Evolutionary conservation across 53 echinoderm and acorn worm genomes (phyloP).

Genomic region (Henricia sp.): DNA sequence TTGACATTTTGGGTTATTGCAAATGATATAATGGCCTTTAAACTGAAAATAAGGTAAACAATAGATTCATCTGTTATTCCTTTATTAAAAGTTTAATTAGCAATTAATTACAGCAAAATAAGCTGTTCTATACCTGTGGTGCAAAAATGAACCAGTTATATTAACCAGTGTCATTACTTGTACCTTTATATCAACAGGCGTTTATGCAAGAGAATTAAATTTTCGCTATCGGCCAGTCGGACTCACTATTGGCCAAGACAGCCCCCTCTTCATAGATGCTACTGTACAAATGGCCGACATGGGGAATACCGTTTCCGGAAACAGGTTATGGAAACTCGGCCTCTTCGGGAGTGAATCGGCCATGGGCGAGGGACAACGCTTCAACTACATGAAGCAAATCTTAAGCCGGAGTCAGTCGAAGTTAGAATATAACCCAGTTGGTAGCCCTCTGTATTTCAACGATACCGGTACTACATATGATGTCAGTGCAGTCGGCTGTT

Average conservation of each 20-base stretch:
- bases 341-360: constrained; percentile 51
- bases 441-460: constrained; percentile 25
- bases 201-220: constrained; percentile 67
- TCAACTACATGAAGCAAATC: constrained; percentile 32
- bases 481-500: constrained; percentile 54
- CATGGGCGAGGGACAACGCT: constrained; percentile 43
- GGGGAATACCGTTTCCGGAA: constrained; percentile 50
- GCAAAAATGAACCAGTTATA: no score
- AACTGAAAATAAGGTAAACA: no score
- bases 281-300: constrained; percentile 72
- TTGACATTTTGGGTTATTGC: no score
- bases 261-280: constrained; percentile 73
- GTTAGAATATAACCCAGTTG: constrained; percentile 12
- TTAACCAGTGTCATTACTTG: no score
- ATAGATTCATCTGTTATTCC: no score
- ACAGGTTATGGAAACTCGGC: constrained; percentile 50
- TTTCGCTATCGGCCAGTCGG: constrained; percentile 73
- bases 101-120: no score
- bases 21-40: no score
- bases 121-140: no score
- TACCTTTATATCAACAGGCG: no score
- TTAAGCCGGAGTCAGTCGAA: constrained; percentile 31
- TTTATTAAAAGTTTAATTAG: no score
- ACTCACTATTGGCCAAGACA: constrained; percentile 78
- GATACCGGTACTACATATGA: constrained; percentile 56